These are phyloP conservation scores for Chanos chanos DNA, from an alignment of 2,797 vertebrate genomes.

Conservation along the genomic window DNA sequence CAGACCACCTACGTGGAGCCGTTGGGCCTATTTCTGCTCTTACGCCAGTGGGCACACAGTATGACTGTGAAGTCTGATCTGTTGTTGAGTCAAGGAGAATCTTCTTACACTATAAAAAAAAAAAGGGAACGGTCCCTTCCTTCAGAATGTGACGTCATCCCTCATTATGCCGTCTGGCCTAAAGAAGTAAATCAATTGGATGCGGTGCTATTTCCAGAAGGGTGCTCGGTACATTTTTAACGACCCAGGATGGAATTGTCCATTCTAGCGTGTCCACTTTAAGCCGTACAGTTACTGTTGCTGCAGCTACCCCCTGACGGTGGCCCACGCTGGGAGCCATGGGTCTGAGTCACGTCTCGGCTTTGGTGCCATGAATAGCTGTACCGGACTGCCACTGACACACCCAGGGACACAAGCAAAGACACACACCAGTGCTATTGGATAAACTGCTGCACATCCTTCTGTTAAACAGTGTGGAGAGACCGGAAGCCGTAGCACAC, in stretches of 20 bases:
- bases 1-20: too few relatives aligned
- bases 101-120: too few relatives aligned
- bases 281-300: neutral
- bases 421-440: too few relatives aligned
- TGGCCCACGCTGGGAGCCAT: conserved; percentile 51
- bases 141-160: conserved; percentile 41
- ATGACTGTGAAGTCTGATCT: too few relatives aligned
- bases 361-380: too few relatives aligned
- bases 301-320: conserved; percentile 13
- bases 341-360: conserved; percentile 44
- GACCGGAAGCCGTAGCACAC: neutral
- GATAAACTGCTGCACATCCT: too few relatives aligned
- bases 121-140: conserved; percentile 18
- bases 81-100: too few relatives aligned
- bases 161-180: conserved; percentile 50
- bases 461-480: too few relatives aligned
- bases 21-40: too few relatives aligned
- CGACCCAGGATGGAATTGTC: conserved; percentile 49
- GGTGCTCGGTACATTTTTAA: conserved; percentile 63
- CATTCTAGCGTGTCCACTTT: conserved; percentile 31
- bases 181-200: conserved; percentile 59
- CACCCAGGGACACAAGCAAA: neutral
- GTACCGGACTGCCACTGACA: neutral
- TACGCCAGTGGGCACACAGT: too few relatives aligned
- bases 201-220: conserved; percentile 50